These are phyloP conservation scores for Agrotis ipsilon DNA, from an alignment of 2,888 invertebrate genomes.

Conservation along the genomic window DNA sequence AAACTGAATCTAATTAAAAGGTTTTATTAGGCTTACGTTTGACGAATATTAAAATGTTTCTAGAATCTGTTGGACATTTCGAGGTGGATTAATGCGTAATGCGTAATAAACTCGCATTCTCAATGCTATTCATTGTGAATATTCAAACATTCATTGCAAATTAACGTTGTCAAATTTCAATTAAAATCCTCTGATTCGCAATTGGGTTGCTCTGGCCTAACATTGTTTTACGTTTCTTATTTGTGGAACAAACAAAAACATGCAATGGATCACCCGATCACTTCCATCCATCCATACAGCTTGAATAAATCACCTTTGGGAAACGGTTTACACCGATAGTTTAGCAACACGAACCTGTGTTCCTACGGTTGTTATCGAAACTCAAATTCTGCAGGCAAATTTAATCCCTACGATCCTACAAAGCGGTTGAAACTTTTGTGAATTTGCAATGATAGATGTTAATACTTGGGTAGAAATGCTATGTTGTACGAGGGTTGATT, in stretches of 20 bases:
- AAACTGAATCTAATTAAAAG: not conserved
- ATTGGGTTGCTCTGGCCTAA: not conserved
- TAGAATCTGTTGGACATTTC: not conserved
- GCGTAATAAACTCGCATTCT: too few species aligned
- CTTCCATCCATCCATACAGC: slow-evolving; percentile 19
- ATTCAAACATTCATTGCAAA: too few species aligned
- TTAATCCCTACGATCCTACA: slow-evolving; percentile 16
- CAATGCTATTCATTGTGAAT: too few species aligned
- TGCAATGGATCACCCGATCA: slow-evolving; percentile 28
- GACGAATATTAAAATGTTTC: too few species aligned
- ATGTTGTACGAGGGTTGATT: not conserved
- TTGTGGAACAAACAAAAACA: slow-evolving; percentile 43
- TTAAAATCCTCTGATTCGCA: too few species aligned
- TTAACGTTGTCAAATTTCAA: too few species aligned
- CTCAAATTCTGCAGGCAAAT: slow-evolving; percentile 16
- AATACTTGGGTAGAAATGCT: too few species aligned
- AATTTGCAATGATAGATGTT: not conserved
- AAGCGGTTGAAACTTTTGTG: slow-evolving; percentile 6
- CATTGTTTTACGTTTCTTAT: not conserved
- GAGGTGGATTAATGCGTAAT: not conserved
- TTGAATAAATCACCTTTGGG: slow-evolving; percentile 48
- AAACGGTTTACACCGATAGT: slow-evolving; percentile 23
- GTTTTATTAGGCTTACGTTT: too few species aligned
- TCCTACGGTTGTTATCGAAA: slow-evolving; percentile 11
- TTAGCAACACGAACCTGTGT: slow-evolving; percentile 10